Evolutionary conservation across 1,140 invertebrate genomes (phyloP), one percentile per base, ranked within the genome.

Genomic region (Brachionus sp.): DNA sequence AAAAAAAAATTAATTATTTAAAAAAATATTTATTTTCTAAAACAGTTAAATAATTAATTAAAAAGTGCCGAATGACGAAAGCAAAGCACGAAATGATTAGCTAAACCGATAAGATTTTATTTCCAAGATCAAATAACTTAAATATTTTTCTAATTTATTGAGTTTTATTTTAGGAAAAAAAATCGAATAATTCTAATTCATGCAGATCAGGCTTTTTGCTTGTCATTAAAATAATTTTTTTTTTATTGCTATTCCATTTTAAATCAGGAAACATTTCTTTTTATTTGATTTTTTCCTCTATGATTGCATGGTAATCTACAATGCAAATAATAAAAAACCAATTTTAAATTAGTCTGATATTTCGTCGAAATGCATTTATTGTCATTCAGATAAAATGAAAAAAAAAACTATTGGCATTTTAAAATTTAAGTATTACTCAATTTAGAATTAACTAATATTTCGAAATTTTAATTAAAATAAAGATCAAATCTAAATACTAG

Each of bases 381-480:
- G 50, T 57, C 50, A 57, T 57, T 57, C 19, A 57, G 19, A 9
- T 57, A 57, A 57, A 7, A 57, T 25, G 50, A 57, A 50, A n/a
- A 29, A 2, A 29, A 50, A 16, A 57, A 23, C 50, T 57, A 57
- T 57, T 57, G 50, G 9, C 50, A 57, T 57, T 57, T 57, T 25
- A 19, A 57, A 57, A 57, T 57, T 16, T 57, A 19, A 57, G 19
- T 57, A n/a, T 57, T 57, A 6, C 50, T 57, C 50, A 57, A 57
- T 57, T 57, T 57, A 9, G 50, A 57, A 19, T 57, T 25, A 57
- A 19, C 50, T 13, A 57, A 57, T 19, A 57, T 57, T 57, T 57
- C 50, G 19, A 25, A 57, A 57, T 57, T 57, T 57, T 57, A 57
- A 57, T 57, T 57, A 57, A 57, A 57, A 57, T 57, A 57, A 57